These are phyloP conservation scores for Microplitis mediator DNA, from an alignment of 1,140 invertebrate genomes.

Conservation along the genomic window DNA sequence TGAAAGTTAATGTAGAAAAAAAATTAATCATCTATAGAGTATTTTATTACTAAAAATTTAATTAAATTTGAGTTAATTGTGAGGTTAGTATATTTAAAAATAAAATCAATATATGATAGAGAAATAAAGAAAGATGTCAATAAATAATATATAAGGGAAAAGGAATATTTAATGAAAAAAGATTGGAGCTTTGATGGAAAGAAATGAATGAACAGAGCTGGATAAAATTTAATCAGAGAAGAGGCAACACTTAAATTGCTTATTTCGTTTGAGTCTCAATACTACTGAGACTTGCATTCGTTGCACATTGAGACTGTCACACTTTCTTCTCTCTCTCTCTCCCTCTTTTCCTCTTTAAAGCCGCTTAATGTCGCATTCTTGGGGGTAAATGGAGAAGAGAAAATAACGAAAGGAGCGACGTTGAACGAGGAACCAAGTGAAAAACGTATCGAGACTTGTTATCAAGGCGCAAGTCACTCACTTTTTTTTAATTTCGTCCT, in stretches of 20 bases:
- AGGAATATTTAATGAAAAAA: too few relatives aligned
- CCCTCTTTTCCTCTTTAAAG: not conserved
- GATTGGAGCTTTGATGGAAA: not conserved
- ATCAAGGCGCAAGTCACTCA: slow-evolving; percentile 15
- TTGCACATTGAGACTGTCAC: slow-evolving; percentile 2
- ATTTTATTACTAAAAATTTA: too few relatives aligned
- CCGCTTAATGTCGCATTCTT: slow-evolving; percentile 20
- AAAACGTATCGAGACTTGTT: slow-evolving; percentile 24
- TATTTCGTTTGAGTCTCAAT: slow-evolving; percentile 49
- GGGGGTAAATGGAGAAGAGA: slow-evolving; percentile 5
- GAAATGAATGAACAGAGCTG: slow-evolving; percentile 8
- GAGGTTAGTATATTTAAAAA: too few relatives aligned
- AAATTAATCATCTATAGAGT: too few relatives aligned
- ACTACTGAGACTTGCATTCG: slow-evolving; percentile 30
- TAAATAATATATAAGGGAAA: too few relatives aligned
- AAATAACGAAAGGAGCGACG: not conserved
- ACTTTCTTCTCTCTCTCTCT: not conserved
- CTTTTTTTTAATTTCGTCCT: slow-evolving; percentile 8
- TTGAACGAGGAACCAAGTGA: not conserved
- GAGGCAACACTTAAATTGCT: slow-evolving; percentile 47
- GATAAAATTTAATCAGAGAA: slow-evolving; percentile 42
- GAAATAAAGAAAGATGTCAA: too few relatives aligned
- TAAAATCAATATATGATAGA: too few relatives aligned
- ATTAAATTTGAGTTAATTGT: too few relatives aligned
- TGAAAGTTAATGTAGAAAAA: too few relatives aligned